These are phyloP conservation scores for Sarcophaga variegata DNA, from an alignment of 2,888 invertebrate genomes.

Conservation along the genomic window DNA sequence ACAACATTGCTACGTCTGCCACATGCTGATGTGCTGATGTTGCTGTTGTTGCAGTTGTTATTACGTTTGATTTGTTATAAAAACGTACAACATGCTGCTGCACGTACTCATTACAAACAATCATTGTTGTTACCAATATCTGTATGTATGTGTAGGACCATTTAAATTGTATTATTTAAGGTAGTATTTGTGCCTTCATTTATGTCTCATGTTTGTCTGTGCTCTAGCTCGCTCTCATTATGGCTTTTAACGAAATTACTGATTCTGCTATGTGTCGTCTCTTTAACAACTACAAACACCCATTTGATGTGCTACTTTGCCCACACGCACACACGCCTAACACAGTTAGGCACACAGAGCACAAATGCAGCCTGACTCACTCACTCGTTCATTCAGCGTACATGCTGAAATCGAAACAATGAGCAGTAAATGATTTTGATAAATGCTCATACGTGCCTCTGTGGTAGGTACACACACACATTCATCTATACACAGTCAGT, in stretches of 20 bases:
- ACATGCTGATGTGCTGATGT: conserved; percentile 27
- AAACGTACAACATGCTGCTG: conserved; percentile 35
- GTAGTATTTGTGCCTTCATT: neutral
- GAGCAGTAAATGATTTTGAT: conserved; percentile 69
- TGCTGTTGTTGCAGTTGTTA: conserved; percentile 40
- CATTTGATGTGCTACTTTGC: neutral
- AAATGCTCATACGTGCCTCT: conserved; percentile 68
- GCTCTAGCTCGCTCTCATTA: conserved; percentile 38
- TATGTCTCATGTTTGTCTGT: neutral
- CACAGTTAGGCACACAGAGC: no score
- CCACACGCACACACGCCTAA: neutral
- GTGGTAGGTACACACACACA: no score
- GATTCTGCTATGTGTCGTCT: conserved; percentile 8
- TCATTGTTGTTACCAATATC: conserved; percentile 45
- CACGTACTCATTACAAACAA: conserved; percentile 49
- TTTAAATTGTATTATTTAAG: neutral
- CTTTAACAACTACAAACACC: neutral
- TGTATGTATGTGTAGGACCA: conserved; percentile 2
- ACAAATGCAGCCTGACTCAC: neutral
- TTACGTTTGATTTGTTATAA: conserved; percentile 41
- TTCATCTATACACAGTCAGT: neutral
- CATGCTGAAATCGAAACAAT: conserved; percentile 53
- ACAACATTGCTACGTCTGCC: neutral
- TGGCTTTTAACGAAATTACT: conserved; percentile 66
- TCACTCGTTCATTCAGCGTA: conserved; percentile 2